Base-by-base conservation (phyloP, 2,113 vertebrate genomes). In the Macroglossus sobrinus region DNA sequence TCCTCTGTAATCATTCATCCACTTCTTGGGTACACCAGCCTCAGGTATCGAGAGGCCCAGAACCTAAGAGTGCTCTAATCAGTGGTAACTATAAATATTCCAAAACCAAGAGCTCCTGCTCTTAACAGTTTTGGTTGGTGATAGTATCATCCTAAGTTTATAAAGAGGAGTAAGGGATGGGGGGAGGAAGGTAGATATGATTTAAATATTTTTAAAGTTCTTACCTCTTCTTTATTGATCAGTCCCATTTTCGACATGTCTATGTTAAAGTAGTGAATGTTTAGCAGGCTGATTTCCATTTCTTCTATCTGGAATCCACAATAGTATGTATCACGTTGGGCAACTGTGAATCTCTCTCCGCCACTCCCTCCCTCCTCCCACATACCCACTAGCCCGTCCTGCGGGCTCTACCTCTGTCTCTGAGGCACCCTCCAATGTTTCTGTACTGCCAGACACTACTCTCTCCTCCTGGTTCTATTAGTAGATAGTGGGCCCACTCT, bases 201-300 rank as follows among this genome's bases (percentile, higher is more conserved):
- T 84, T 57, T 43, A 35, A 74, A 21, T 79, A 33, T 28, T 64
- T 89, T n/a, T 7, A 57, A 85, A 66, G 10, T n/a, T 86, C 98
- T 98, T 98, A 99, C 99, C 99, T 99, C 99, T 82, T 99, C 99
- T 76, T 99, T 99, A 94, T 99, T 99, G 93, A 63, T 93, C 45
- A 99, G 92, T 66, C 99, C 99, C 97, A 99, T 98, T 98, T 99
- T 99, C 92, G 98, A 98, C 99, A 99, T 99, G 97, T 99, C 99
- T 78, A 99, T 98, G 9, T 98, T 99, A 85, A 99, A 98, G 97
- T 99, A 99, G 96, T 99, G 99, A 72, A 98, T 99, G 97, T 99
- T 99, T 35, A 99, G 99, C 98, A 99, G 99, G 72, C 99, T 95
- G 1, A 98, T 98, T 98, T 99, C 99, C 93, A 99, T 99, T 90